Conservation (phyloP, 1,140 invertebrate species). For the Lepidurus packardi region DNA sequence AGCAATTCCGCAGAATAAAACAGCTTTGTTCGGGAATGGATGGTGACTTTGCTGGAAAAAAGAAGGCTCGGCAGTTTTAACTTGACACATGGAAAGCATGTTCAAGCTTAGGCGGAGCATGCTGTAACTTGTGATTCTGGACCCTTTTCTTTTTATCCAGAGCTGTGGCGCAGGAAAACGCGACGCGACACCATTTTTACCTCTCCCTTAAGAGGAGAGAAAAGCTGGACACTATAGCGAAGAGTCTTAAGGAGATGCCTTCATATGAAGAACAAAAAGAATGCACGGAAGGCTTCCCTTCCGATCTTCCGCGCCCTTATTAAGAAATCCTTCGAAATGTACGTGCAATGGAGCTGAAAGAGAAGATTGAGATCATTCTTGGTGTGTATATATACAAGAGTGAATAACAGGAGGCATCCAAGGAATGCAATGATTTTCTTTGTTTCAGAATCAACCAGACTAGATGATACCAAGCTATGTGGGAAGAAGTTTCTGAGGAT, state of each 20-base stretch:
- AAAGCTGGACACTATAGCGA: neutral
- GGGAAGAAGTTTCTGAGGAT: neutral
- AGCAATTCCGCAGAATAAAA: neutral
- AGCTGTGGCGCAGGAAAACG: neutral
- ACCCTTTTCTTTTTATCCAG: neutral
- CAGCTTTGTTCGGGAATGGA: neutral
- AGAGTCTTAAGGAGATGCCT: neutral
- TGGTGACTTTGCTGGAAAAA: neutral
- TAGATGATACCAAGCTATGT: neutral
- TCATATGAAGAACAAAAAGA: neutral
- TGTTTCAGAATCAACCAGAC: neutral
- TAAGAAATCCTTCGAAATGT: neutral
- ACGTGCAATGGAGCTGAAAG: neutral
- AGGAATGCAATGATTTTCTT: neutral
- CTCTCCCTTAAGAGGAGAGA: neutral
- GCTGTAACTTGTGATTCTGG: neutral
- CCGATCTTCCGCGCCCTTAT: neutral
- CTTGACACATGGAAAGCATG: conserved; percentile 10
- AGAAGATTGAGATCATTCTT: neutral
- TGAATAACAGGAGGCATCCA: neutral
- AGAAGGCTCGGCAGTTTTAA: neutral
- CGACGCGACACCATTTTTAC: neutral
- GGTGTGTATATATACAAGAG: neutral
- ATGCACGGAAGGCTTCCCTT: neutral
- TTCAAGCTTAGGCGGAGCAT: neutral